phyloP scores from a whole-genome alignment of 2,888 invertebrate species.

The Carterocephalus palaemon region DNA sequence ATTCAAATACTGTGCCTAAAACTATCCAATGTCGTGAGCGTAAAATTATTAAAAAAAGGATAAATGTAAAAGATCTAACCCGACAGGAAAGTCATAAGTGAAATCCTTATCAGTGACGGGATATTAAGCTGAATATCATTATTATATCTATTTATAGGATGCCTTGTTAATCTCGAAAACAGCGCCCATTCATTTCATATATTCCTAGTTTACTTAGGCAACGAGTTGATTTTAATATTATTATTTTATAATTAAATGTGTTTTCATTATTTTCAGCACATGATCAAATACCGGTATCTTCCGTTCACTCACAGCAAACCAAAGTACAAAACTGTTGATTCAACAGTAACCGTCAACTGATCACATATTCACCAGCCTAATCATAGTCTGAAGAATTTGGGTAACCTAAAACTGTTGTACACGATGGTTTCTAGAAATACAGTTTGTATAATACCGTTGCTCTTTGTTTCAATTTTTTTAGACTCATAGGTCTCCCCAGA shows the following conservation, averaged over 20 bases:
- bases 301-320: slow-evolving; percentile 99
- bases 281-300: slow-evolving; percentile 99
- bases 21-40: no score
- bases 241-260: neutral
- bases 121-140: no score
- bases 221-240: no score
- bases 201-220: no score
- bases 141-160: no score
- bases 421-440: slow-evolving; percentile 71
- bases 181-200: no score
- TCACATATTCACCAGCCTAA: slow-evolving; percentile 38
- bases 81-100: no score
- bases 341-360: slow-evolving; percentile 68
- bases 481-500: neutral
- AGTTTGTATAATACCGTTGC: slow-evolving; percentile 71
- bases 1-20: no score
- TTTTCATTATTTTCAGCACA: slow-evolving; percentile 84
- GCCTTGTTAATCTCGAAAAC: no score
- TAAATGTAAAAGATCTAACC: no score
- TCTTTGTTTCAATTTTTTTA: slow-evolving; percentile 49
- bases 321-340: slow-evolving; percentile 86
- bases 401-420: slow-evolving; percentile 71
- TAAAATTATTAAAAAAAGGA: no score
- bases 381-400: slow-evolving; percentile 54
- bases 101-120: no score